Percentiles rank a stretch among this genome's conserved stretches.
These are phyloP conservation scores for Tringa solitaria DNA, from an alignment of 2,113 vertebrate species.

Conservation along the genomic window DNA sequence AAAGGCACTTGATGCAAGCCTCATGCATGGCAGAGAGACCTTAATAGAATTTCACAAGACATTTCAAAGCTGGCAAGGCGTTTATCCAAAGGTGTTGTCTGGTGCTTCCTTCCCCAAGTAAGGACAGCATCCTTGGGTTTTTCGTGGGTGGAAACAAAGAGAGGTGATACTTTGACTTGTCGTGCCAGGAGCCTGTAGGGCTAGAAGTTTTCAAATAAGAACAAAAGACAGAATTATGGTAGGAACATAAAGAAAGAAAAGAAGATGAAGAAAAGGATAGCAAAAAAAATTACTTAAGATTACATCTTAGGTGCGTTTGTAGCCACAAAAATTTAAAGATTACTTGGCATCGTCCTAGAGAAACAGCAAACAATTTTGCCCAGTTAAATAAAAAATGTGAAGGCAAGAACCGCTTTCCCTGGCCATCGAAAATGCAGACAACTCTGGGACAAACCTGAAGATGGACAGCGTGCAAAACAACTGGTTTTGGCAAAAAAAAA, in stretches of 20 bases:
- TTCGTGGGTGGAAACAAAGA: neutral
- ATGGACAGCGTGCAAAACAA: neutral
- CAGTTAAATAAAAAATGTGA: neutral
- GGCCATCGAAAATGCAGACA: neutral
- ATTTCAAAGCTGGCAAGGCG: conserved; percentile 28
- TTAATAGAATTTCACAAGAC: conserved; percentile 23
- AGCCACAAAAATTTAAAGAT: neutral
- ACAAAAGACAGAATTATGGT: neutral
- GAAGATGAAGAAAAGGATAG: neutral
- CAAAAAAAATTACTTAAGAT: neutral
- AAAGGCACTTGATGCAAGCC: conserved; percentile 67
- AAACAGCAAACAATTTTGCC: neutral
- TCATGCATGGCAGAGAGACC: conserved; percentile 38
- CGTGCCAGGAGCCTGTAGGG: neutral
- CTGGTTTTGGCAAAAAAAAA: neutral
- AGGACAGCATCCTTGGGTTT: neutral
- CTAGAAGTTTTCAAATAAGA: neutral
- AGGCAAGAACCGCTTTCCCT: neutral
- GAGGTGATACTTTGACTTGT: neutral
- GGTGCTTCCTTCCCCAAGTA: neutral
- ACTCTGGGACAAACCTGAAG: neutral
- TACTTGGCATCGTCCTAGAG: neutral
- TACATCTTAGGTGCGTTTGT: neutral
- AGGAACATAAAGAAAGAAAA: neutral
- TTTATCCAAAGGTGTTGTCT: neutral